These are phyloP conservation scores for Eupeodes latifasciatus DNA, from an alignment of 2,888 invertebrate genomes.

Conservation along the genomic window DNA sequence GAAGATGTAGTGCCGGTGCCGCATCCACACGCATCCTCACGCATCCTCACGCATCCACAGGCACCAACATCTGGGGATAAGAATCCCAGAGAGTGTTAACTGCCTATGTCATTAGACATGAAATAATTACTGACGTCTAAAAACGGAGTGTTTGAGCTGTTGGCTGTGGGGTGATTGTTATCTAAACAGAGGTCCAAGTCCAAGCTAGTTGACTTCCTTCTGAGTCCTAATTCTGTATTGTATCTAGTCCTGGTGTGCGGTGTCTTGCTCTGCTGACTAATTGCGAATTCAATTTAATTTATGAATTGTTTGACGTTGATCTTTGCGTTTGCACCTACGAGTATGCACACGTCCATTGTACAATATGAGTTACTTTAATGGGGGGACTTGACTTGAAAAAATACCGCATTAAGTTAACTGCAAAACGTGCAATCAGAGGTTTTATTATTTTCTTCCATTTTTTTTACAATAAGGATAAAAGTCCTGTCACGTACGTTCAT, in stretches of 20 bases:
- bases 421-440: conserved; percentile 30
- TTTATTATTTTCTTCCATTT: conserved; percentile 15
- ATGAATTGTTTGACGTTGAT: conserved; percentile 42
- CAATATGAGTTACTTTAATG: conserved; percentile 47
- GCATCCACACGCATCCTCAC: conserved; percentile 2
- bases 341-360: no score
- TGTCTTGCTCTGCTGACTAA: conserved; percentile 30
- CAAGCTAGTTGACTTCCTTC: not conserved
- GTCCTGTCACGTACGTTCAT: conserved; percentile 66
- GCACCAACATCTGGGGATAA: no score
- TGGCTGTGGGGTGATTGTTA: conserved; percentile 30
- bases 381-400: conserved; percentile 22
- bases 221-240: no score
- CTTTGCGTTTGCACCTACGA: conserved; percentile 19
- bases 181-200: conserved; percentile 38
- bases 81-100: conserved; percentile 41
- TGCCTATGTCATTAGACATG: conserved; percentile 51
- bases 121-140: conserved; percentile 53
- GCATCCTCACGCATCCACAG: not conserved
- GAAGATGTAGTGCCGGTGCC: conserved; percentile 21
- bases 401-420: conserved; percentile 27
- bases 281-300: conserved; percentile 62
- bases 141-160: not conserved
- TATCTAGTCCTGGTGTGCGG: no score
- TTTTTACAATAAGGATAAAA: conserved; percentile 15